Conservation (phyloP, 2,888 invertebrate species). For the Heliconius aoede region DNA sequence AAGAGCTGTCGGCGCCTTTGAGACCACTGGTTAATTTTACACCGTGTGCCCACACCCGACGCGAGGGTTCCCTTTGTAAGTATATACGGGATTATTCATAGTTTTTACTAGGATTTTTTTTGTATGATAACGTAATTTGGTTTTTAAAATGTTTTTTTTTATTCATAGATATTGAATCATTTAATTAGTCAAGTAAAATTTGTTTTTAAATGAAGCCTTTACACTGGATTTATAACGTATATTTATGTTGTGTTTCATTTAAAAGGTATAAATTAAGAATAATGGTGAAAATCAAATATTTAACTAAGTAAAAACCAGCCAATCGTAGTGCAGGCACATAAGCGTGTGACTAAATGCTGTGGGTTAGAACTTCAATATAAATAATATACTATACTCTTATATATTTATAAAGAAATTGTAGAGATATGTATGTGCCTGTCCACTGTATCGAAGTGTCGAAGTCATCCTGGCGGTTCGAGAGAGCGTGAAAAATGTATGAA, state of each 20-base stretch:
- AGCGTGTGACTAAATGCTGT: too few relatives aligned
- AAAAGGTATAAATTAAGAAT: neutral
- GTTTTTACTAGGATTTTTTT: slow-evolving; percentile 5
- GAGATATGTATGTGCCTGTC: neutral
- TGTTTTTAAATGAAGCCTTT: too few relatives aligned
- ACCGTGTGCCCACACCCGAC: slow-evolving; percentile 57
- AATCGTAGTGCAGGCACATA: too few relatives aligned
- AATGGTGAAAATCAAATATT: too few relatives aligned
- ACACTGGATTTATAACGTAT: too few relatives aligned
- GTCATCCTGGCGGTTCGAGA: slow-evolving; percentile 14
- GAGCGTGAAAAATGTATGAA: slow-evolving; percentile 30
- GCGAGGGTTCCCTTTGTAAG: slow-evolving; percentile 34
- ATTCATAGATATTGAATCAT: neutral
- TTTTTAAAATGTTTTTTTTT: too few relatives aligned
- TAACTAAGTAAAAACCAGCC: too few relatives aligned
- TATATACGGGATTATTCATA: neutral
- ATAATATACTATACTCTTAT: too few relatives aligned
- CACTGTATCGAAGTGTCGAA: slow-evolving; percentile 12
- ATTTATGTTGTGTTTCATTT: too few relatives aligned
- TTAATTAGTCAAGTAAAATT: neutral
- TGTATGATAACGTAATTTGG: neutral
- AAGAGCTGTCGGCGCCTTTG: slow-evolving; percentile 74
- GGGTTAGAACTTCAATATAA: too few relatives aligned
- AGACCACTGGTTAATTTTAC: slow-evolving; percentile 72
- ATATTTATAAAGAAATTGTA: neutral